Evolutionary conservation across 2,113 vertebrate species (phyloP), one percentile per base, ranked within the genome.

Genomic region (Chitala chitala): DNA sequence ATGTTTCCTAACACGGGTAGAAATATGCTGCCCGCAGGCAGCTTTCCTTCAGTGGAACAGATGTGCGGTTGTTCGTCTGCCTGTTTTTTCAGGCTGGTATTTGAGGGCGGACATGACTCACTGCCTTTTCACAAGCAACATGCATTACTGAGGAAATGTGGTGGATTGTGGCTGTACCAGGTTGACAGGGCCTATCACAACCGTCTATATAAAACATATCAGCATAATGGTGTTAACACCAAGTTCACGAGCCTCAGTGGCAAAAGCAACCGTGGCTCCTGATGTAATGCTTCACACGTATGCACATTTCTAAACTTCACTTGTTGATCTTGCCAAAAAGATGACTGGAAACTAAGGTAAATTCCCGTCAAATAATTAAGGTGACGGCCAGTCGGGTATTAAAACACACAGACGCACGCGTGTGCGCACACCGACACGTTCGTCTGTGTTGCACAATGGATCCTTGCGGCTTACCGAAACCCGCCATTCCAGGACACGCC

Each of bases 21-120:
- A 86, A 89, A 87, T 85, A 72, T 66, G 13, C 50, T 0, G 81
- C 90, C 85, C 84, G 58, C 7, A 50, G 89, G 84, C 75, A 80
- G 58, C 78, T 5, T 71, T 79, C 83, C 31, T 31, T 46, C 66
- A n/a, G 40, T 36, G 24, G 46, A 75, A 69, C 51, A 58, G 24
- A 20, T 70, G 17, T 54, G 64, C 53, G 64, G 38, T 66, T 66
- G 5, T 46, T 51, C 26, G 46, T 56, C 46, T 40, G 36, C 55
- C 15, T 20, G 29, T 33, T 69, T 38, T 77, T 33, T 68, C 69
- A 76, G 36, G 75, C 76, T 69, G 51, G 72, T 71, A 69, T 64
- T 40, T 33, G n/a, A 36, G 22, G 15, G n/a, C 36, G 70, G 75
- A 76, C 74, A 75, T 71, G 78, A 84, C 78, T 80, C 73, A 83